A percentile compares a stretch with the other conserved stretches of the same genome.
Conservation (phyloP, 2,797 vertebrate genomes). For the Ptychobarbus kaznakovi region DNA sequence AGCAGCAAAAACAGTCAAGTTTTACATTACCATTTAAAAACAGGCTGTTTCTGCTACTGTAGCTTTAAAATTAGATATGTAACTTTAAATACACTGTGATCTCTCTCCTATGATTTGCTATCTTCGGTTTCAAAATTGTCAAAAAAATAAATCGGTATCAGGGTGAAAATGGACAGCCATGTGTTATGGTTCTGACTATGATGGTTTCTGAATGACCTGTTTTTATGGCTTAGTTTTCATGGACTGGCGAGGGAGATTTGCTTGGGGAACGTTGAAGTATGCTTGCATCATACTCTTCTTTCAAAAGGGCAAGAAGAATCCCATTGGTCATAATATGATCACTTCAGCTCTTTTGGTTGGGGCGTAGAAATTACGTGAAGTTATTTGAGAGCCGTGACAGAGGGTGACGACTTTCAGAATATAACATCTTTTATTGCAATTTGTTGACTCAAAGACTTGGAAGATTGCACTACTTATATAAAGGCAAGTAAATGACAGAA, state of each 20-base stretch:
- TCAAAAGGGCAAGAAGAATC: conserved; percentile 20
- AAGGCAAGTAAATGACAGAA: neutral
- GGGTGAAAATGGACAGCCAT: neutral
- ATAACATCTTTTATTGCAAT: neutral
- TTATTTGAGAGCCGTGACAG: conserved; percentile 8
- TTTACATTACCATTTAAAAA: neutral
- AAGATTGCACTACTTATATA: neutral
- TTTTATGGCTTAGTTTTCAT: conserved; percentile 6
- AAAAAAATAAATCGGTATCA: neutral
- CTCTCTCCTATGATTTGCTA: neutral
- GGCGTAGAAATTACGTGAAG: neutral
- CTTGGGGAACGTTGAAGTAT: conserved; percentile 4
- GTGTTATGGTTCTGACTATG: neutral
- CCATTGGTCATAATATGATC: neutral
- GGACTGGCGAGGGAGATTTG: neutral
- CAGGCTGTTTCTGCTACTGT: neutral
- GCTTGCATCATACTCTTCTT: conserved; percentile 20
- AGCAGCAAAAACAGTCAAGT: neutral
- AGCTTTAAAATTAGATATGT: neutral
- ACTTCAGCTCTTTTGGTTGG: conserved; percentile 11
- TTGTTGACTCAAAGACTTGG: neutral
- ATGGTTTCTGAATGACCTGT: neutral
- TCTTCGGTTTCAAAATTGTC: neutral
- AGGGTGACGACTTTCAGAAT: neutral
- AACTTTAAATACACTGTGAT: neutral